Conservation (phyloP, 2,113 vertebrate genomes). For the Misgurnus anguillicaudatus region DNA sequence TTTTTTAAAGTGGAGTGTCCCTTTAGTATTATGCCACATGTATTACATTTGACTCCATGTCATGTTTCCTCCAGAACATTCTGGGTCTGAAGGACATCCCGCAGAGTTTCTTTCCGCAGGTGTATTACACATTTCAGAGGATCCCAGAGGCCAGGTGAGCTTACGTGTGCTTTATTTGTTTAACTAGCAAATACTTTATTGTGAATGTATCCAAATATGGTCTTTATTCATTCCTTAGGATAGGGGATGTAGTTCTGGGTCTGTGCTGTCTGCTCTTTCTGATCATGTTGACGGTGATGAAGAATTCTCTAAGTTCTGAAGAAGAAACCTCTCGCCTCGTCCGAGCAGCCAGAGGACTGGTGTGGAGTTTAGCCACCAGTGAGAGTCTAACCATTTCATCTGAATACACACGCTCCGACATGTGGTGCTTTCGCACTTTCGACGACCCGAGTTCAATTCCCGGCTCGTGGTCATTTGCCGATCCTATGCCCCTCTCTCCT, state of each 20-base stretch:
- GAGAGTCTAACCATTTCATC: conserved; percentile 22
- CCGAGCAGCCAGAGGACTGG: conserved; percentile 70
- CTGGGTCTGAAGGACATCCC: conserved; percentile 84
- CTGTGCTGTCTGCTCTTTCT: conserved; percentile 79
- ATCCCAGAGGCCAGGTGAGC: conserved; percentile 83
- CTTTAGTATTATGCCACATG: background rate
- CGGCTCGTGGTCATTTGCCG: too few species aligned
- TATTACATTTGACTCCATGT: too few species aligned
- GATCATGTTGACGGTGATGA: conserved; percentile 77
- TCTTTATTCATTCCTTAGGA: conserved; percentile 60
- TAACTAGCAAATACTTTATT: background rate
- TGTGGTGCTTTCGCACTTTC: too few species aligned
- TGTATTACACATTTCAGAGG: conserved; percentile 84
- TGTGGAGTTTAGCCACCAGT: conserved; percentile 86
- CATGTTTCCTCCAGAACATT: conserved; percentile 81
- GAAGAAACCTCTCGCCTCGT: conserved; percentile 15
- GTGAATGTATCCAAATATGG: too few species aligned
- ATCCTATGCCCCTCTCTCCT: too few species aligned
- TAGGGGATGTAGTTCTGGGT: conserved; percentile 83
- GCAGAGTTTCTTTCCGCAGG: conserved; percentile 84
- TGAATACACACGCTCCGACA: conserved; percentile 21
- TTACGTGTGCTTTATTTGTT: background rate
- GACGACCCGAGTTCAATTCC: too few species aligned
- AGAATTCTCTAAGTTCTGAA: conserved; percentile 63
- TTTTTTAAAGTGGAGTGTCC: too few species aligned